Evolutionary conservation across 2,888 invertebrate species (phyloP).

Genomic region (Apocheima hispidaria): DNA sequence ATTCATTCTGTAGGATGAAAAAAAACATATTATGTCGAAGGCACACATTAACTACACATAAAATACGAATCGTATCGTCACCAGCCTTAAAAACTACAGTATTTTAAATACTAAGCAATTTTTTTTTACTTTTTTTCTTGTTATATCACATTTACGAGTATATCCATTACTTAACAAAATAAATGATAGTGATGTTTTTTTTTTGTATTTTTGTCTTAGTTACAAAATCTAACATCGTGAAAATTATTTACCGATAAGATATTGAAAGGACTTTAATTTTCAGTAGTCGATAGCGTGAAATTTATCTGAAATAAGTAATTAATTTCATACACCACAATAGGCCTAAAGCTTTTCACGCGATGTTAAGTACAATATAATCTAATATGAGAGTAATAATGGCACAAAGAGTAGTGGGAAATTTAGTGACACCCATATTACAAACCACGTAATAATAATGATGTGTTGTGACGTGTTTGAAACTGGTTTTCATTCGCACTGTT

Average conservation of each 20-base stretch:
- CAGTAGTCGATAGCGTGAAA: slow-evolving; percentile 4
- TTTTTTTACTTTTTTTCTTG: slow-evolving; percentile 34
- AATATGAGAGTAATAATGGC: slow-evolving; percentile 56
- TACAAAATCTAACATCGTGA: slow-evolving; percentile 64
- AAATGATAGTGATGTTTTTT: slow-evolving; percentile 61
- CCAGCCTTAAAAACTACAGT: slow-evolving; percentile 65
- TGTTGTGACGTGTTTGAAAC: neutral
- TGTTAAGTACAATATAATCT: slow-evolving; percentile 59
- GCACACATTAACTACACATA: slow-evolving; percentile 31
- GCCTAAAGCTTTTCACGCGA: slow-evolving; percentile 55
- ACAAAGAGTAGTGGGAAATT: slow-evolving; percentile 55
- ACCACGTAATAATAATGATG: neutral
- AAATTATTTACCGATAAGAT: slow-evolving; percentile 45
- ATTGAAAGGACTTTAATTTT: neutral
- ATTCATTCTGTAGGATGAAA: slow-evolving; percentile 11
- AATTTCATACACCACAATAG: neutral
- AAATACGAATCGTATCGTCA: slow-evolving; percentile 42
- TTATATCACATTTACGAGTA: slow-evolving; percentile 83
- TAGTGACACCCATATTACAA: slow-evolving; percentile 15
- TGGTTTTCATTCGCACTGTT: no score
- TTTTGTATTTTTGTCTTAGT: slow-evolving; percentile 59
- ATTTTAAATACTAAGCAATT: slow-evolving; percentile 56
- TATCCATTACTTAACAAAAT: slow-evolving; percentile 67
- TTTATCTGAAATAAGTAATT: neutral
- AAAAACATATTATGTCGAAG: slow-evolving; percentile 21